These are phyloP conservation scores for Oncorhynchus gorbuscha DNA, from an alignment of 2,113 vertebrate species.

Conservation along the genomic window DNA sequence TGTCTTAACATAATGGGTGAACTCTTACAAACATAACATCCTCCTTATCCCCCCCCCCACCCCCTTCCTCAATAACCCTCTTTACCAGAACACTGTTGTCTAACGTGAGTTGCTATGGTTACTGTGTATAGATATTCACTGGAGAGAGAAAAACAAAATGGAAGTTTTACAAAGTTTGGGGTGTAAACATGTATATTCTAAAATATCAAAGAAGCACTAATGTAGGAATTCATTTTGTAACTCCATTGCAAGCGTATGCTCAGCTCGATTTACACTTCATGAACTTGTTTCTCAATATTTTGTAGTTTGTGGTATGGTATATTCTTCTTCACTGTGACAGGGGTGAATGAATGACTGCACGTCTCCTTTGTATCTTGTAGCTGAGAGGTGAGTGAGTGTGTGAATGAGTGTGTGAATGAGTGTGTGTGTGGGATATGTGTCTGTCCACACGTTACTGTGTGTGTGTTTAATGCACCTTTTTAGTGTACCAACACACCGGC, in stretches of 20 bases:
- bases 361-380: conserved; percentile 51
- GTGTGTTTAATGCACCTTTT: conserved; percentile 9
- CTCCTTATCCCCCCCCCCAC: conserved; percentile 32
- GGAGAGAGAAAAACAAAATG: conserved; percentile 5
- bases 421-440: not conserved
- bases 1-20: conserved; percentile 46
- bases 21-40: conserved; percentile 41
- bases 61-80: not conserved
- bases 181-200: conserved; percentile 50
- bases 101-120: conserved; percentile 43
- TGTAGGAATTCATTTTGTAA: not conserved
- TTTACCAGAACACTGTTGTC: conserved; percentile 47
- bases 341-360: conserved; percentile 36
- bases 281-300: conserved; percentile 53
- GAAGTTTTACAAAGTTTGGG: conserved; percentile 48
- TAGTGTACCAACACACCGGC: conserved; percentile 47
- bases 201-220: conserved; percentile 56
- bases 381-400: no score
- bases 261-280: conserved; percentile 65
- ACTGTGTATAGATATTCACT: conserved; percentile 26
- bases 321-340: conserved; percentile 61
- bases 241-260: conserved; percentile 51
- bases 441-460: not conserved
- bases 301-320: conserved; percentile 54
- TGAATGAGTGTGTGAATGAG: conserved; percentile 18